phyloP scores from a whole-genome alignment of 2,888 invertebrate genomes.

The Drosophila anceps region DNA sequence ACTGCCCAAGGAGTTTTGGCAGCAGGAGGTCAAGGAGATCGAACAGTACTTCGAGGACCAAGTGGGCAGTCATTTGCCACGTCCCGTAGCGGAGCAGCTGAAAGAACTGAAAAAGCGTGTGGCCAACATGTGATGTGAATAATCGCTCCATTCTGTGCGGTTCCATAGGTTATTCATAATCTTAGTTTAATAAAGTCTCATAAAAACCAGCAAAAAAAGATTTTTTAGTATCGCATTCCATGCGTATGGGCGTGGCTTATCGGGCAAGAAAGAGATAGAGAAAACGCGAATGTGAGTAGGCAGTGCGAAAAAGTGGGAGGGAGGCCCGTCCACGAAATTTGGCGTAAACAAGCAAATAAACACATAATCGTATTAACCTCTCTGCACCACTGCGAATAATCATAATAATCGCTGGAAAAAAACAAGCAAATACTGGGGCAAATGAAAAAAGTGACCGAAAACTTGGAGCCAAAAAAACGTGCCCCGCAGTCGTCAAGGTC shows the following conservation, averaged over 20 bases:
- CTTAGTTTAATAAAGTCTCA: slow-evolving; percentile 84
- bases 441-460: slow-evolving; percentile 19
- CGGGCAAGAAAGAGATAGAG: slow-evolving; percentile 22
- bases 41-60: slow-evolving; percentile 96
- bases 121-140: slow-evolving; percentile 84
- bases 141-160: slow-evolving; percentile 21
- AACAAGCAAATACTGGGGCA: slow-evolving; percentile 55
- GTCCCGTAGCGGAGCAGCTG: slow-evolving; percentile 43
- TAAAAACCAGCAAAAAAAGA: slow-evolving; percentile 84
- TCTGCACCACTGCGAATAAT: slow-evolving; percentile 53
- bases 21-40: slow-evolving; percentile 92
- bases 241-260: slow-evolving; percentile 58
- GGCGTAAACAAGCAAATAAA: slow-evolving; percentile 76
- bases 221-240: slow-evolving; percentile 22
- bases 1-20: slow-evolving; percentile 96
- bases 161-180: slow-evolving; percentile 69
- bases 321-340: slow-evolving; percentile 66
- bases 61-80: slow-evolving; percentile 94
- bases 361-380: slow-evolving; percentile 67
- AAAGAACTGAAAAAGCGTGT: slow-evolving; percentile 79
- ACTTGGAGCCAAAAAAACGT: slow-evolving; percentile 8
- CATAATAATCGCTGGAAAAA: slow-evolving; percentile 57
- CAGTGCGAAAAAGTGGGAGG: slow-evolving; percentile 12
- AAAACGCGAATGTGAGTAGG: background rate
- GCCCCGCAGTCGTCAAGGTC: slow-evolving; percentile 67